Conservation (phyloP, 2,888 invertebrate species). For the Kuschelorhynchus macadamiae region DNA sequence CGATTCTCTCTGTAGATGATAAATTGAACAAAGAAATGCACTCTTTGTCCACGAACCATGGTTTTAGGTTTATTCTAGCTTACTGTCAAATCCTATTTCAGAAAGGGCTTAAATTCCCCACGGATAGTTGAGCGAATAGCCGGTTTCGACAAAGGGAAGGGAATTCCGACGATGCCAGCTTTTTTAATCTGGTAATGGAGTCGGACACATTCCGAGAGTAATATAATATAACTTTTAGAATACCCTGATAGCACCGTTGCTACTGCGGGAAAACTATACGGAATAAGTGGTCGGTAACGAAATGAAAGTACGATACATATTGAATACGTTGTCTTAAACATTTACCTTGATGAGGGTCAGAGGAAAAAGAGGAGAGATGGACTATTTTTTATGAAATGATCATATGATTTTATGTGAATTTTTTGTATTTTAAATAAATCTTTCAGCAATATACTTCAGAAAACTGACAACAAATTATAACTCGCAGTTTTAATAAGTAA, state of each 20-base stretch:
- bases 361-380: too few species aligned
- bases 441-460: too few species aligned
- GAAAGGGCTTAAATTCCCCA: conserved; percentile 37
- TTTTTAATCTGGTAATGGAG: conserved; percentile 60
- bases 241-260: conserved; percentile 22
- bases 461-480: too few species aligned
- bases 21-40: too few species aligned
- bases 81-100: conserved; percentile 5
- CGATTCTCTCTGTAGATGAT: too few species aligned
- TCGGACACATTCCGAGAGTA: conserved; percentile 55
- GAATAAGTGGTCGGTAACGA: conserved; percentile 25
- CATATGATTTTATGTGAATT: too few species aligned
- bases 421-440: too few species aligned
- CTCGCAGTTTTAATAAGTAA: too few species aligned
- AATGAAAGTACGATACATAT: conserved; percentile 29
- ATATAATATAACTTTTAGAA: conserved; percentile 58
- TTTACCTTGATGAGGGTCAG: not conserved
- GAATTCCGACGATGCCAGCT: conserved; percentile 46
- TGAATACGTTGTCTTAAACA: conserved; percentile 20
- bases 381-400: too few species aligned
- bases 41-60: too few species aligned
- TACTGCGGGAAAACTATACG: conserved; percentile 35
- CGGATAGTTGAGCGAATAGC: conserved; percentile 44
- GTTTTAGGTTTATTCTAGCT: too few species aligned
- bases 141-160: conserved; percentile 41